Conservation (phyloP, 2,113 vertebrate genomes). For the Cercocebus atys region DNA sequence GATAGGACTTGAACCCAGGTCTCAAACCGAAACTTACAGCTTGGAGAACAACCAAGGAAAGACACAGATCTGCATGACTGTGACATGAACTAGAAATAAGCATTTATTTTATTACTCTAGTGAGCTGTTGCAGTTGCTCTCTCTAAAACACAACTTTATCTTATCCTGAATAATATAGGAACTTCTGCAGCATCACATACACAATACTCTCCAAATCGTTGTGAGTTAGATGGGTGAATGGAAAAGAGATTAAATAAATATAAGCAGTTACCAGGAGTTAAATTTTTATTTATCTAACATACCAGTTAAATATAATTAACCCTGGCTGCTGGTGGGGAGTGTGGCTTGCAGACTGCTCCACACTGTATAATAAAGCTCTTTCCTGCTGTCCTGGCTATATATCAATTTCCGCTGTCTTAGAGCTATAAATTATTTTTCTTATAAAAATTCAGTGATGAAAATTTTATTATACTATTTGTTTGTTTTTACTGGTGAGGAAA, state of each 20-base stretch:
- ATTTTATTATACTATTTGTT: not conserved
- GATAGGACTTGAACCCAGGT: not conserved
- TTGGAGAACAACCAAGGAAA: not conserved
- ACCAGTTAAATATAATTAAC: not conserved
- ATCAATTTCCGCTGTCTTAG: not conserved
- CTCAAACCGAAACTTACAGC: not conserved
- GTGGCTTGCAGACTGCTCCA: not conserved
- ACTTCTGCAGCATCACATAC: not conserved
- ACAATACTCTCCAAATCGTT: not conserved
- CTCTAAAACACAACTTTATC: not conserved
- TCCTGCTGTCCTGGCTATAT: not conserved
- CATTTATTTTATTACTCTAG: not conserved
- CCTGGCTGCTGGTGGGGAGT: too few relatives aligned
- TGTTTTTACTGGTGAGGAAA: not conserved
- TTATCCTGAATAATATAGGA: not conserved
- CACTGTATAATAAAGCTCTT: not conserved
- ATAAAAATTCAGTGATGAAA: not conserved
- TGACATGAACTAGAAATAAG: not conserved
- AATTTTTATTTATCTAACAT: not conserved
- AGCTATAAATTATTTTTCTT: not conserved
- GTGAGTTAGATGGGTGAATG: not conserved
- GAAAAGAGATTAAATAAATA: not conserved
- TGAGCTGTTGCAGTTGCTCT: not conserved
- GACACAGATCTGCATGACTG: not conserved
- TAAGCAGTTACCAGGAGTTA: not conserved